Evolutionary conservation across 2,888 invertebrate genomes (phyloP).

Genomic region (Epicampocera succincta): DNA sequence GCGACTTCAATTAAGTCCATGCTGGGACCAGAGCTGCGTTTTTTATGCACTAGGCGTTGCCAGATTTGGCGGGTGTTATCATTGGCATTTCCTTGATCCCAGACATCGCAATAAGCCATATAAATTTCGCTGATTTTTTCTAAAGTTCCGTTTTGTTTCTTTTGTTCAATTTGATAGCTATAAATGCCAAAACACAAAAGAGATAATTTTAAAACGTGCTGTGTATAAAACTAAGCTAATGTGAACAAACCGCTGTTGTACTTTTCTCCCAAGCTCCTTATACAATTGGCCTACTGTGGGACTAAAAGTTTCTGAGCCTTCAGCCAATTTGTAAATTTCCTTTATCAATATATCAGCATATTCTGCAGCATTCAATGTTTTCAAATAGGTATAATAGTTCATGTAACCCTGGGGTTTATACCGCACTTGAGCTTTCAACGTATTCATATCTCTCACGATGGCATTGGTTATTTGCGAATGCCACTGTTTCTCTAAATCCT

Average conservation of each 20-base stretch:
- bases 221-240: not conserved
- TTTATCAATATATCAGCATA: conserved; percentile 86
- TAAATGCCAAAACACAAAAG: not conserved
- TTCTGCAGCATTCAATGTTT: conserved; percentile 84
- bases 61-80: conserved; percentile 87
- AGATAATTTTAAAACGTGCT: not conserved
- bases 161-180: conserved; percentile 86
- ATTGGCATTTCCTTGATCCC: conserved; percentile 81
- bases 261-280: conserved; percentile 86
- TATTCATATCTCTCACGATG: conserved; percentile 87
- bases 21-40: conserved; percentile 83
- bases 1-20: conserved; percentile 83
- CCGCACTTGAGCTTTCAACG: conserved; percentile 84
- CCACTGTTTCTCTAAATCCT: conserved; percentile 86
- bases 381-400: conserved; percentile 88
- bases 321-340: conserved; percentile 87
- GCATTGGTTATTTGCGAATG: conserved; percentile 84
- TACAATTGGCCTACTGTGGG: conserved; percentile 86
- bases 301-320: conserved; percentile 91
- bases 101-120: conserved; percentile 86
- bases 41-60: conserved; percentile 85
- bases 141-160: conserved; percentile 85
- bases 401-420: conserved; percentile 83
- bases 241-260: conserved; percentile 82
- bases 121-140: conserved; percentile 86